Conservation (phyloP, 2,113 vertebrate species). For the Atrichornis clamosus region DNA sequence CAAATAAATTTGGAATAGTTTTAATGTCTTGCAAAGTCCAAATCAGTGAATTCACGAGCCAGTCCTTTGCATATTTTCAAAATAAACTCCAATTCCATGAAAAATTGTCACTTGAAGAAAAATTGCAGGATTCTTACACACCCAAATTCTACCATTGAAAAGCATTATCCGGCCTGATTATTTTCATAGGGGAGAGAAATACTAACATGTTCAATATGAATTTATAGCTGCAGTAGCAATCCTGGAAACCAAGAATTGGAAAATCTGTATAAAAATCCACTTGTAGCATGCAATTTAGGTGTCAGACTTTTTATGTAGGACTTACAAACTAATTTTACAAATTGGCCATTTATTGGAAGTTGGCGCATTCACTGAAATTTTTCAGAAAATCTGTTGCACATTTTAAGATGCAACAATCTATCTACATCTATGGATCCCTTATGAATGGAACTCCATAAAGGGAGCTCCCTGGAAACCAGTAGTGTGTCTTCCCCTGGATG, state of each 20-base stretch:
- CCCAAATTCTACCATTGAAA: background rate
- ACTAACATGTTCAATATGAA: background rate
- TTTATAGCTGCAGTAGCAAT: background rate
- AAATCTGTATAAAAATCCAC: background rate
- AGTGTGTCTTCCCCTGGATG: background rate
- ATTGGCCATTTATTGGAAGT: background rate
- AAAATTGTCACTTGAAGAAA: background rate
- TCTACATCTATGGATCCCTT: background rate
- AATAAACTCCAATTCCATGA: background rate
- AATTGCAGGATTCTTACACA: background rate
- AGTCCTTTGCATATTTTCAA: background rate
- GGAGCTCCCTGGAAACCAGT: background rate
- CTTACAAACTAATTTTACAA: background rate
- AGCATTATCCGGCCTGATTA: background rate
- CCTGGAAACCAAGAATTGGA: background rate
- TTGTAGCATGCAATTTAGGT: background rate
- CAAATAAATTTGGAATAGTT: background rate
- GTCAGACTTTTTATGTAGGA: background rate
- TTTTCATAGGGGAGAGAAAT: background rate
- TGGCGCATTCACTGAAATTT: background rate
- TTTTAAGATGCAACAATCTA: background rate
- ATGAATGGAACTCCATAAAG: background rate
- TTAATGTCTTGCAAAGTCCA: background rate
- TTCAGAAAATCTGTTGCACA: background rate
- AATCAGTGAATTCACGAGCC: accelerated